Evolutionary conservation across 2,888 invertebrate genomes (phyloP).

Genomic region (Ormyrus rosae): DNA sequence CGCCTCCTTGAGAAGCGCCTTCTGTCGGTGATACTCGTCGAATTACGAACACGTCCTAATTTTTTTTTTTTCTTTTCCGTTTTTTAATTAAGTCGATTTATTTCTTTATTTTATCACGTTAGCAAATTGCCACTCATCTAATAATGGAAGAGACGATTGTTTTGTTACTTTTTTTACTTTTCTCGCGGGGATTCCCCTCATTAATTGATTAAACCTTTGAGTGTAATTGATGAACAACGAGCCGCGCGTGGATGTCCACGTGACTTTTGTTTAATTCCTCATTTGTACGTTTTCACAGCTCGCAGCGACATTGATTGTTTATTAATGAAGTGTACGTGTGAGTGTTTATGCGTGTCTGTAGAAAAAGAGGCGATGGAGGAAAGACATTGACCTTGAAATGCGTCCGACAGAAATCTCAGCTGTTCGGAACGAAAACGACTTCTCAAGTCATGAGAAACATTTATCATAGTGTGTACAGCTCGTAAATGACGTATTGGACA

Average conservation of each 20-base stretch:
- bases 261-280: conserved; percentile 37
- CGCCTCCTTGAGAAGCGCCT: conserved; percentile 29
- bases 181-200: conserved; percentile 3
- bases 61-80: conserved; percentile 48
- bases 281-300: conserved; percentile 57
- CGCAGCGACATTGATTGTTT: conserved; percentile 56
- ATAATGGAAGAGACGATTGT: conserved; percentile 59
- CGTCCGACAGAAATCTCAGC: background rate
- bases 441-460: conserved; percentile 18
- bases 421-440: conserved; percentile 18
- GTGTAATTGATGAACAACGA: conserved; percentile 34
- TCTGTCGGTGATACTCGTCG: conserved; percentile 4
- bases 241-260: conserved; percentile 5
- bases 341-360: conserved; percentile 27
- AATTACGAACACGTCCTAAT: conserved; percentile 31
- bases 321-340: conserved; percentile 36
- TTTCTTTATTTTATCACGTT: conserved; percentile 46
- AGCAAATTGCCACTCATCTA: conserved; percentile 54
- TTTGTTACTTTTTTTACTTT: conserved; percentile 35
- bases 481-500: background rate
- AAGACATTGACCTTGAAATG: conserved; percentile 29
- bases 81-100: conserved; percentile 47
- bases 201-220: conserved; percentile 38
- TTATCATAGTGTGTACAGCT: background rate
- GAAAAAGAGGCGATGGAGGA: conserved; percentile 2